Evolutionary conservation across 2,888 invertebrate genomes (phyloP).

Genomic region (Netelia inedita): DNA sequence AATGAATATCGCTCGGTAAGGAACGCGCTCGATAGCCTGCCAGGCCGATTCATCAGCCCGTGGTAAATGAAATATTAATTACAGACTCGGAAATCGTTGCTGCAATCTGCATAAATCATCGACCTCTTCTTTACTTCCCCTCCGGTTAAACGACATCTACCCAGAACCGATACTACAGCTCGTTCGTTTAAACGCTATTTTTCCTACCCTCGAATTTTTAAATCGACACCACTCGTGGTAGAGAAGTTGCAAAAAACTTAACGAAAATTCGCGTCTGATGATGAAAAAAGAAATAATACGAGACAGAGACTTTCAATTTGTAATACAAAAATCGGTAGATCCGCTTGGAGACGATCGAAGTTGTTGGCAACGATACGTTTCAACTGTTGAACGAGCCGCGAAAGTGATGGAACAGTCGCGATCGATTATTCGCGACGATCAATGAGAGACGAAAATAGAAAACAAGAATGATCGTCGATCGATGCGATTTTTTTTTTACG

Average conservation of each 20-base stretch:
- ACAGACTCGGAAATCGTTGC: slow-evolving; percentile 72
- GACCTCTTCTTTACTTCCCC: not conserved
- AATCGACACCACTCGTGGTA: no score
- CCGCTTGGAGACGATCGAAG: no score
- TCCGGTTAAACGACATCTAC: not conserved
- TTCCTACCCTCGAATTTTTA: no score
- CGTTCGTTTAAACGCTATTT: no score
- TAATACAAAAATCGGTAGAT: no score
- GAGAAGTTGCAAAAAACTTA: no score
- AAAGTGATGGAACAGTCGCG: not conserved
- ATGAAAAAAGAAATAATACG: no score
- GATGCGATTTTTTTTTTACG: not conserved
- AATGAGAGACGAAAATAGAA: not conserved
- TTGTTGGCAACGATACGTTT: no score
- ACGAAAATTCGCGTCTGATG: no score
- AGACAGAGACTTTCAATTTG: no score
- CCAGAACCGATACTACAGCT: no score
- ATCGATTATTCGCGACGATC: not conserved
- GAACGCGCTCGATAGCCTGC: slow-evolving; percentile 50
- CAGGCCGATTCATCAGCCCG: slow-evolving; percentile 71
- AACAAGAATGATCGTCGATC: not conserved
- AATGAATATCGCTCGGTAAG: slow-evolving; percentile 76
- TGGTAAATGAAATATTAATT: slow-evolving; percentile 81
- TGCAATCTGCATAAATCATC: slow-evolving; percentile 79
- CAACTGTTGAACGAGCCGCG: no score